Evolutionary conservation across 2,113 vertebrate genomes (phyloP).

Genomic region (Panthera uncia): DNA sequence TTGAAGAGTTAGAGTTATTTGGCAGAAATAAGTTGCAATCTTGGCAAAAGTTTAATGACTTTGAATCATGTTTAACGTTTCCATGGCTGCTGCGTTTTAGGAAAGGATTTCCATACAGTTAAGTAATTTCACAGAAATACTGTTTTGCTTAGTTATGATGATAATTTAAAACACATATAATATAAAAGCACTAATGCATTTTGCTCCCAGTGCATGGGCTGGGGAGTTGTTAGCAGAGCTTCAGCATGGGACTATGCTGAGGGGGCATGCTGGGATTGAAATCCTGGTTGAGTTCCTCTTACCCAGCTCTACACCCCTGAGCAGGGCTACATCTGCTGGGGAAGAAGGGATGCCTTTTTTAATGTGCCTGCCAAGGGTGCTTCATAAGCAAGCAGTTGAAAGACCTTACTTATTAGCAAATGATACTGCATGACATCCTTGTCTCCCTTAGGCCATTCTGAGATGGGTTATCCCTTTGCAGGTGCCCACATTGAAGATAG

Average conservation of each 20-base stretch:
- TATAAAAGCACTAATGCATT: neutral
- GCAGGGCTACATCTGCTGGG: neutral
- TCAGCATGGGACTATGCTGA: neutral
- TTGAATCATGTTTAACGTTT: neutral
- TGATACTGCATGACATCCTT: neutral
- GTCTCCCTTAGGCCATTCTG: neutral
- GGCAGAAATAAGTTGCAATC: conserved; percentile 17
- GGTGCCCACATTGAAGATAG: neutral
- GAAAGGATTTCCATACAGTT: neutral
- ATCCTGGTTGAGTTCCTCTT: neutral
- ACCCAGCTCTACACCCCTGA: neutral
- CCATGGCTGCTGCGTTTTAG: neutral
- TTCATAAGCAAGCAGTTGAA: neutral
- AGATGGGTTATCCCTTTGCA: neutral
- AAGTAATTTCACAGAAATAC: neutral
- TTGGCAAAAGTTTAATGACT: conserved; percentile 28
- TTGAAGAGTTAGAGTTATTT: conserved; percentile 13
- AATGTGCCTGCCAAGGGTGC: neutral
- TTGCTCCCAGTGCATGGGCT: neutral
- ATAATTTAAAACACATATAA: neutral
- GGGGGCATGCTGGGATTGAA: neutral
- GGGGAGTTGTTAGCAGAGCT: neutral
- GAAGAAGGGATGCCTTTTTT: neutral
- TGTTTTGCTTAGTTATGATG: neutral
- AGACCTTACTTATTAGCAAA: neutral